Base-by-base conservation (phyloP, 2,888 invertebrate species). In the Apotomis turbidana region DNA sequence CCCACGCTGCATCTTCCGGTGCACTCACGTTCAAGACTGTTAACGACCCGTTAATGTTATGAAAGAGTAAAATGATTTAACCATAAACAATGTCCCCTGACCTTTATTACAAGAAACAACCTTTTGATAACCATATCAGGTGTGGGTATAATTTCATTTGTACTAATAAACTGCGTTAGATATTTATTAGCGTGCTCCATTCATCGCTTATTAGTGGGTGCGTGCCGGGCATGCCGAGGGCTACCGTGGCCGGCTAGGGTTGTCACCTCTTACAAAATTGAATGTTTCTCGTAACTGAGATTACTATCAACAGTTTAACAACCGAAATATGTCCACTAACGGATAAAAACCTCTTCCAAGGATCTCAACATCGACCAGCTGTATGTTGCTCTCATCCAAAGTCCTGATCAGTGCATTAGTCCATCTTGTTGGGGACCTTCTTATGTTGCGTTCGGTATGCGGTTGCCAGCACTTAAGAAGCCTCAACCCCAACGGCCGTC, bases 141-240 rank as follows among this genome's bases (percentile, higher is more conserved):
- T 68, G 68, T 72, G 62, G 72, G 54, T 68, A 80, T 83, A 81
- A 84, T 82, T 81, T 82, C 77, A 80, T 80, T 81, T 80, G 78
- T 78, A 75, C 77, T 71, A 71, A 76, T 75, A 74, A 76, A 76
- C 76, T 74, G 78, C 76, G 76, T 83, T 77, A 81, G 76, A 75
- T 83, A 83, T 83, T 83, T 84, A 84, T 81, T 79, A 81, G 78
- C 81, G 81, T 87, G 86, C 87, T 89, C 85, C 87, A 88, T 90
- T 86, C 83, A 88, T 88, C 83, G 87, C 82, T 88, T 90, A 91
- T 92, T 91, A 91, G 89, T 76, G 74, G 77, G 84, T 79, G 81
- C 91, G 92, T 91, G 92, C 83, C 80, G 78, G 77, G 90, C 88
- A 90, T 91, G 85, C 79, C 75, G 77, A 77, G 78, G 79, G 79